These are phyloP conservation scores for Zaprionus obscuricornis DNA, from an alignment of 2,888 invertebrate species.

Conservation along the genomic window DNA sequence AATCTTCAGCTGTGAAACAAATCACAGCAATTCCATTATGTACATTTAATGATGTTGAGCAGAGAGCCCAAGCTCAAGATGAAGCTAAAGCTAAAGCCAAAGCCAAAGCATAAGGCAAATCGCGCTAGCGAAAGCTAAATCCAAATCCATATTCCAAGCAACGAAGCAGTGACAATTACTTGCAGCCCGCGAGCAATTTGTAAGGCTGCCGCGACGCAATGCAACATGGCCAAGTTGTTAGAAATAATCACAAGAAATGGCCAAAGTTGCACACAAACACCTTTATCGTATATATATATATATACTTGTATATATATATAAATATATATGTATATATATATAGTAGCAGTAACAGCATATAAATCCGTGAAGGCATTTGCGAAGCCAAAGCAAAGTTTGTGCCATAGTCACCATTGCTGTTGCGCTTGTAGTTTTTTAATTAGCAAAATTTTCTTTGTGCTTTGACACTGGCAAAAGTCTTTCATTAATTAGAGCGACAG, in stretches of 20 bases:
- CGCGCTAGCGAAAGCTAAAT: constrained; percentile 31
- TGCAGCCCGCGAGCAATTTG: constrained; percentile 76
- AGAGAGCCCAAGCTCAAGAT: no score
- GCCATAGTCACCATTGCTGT: constrained; percentile 14
- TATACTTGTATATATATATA: background rate
- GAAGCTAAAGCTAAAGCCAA: constrained; percentile 21
- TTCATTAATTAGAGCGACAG: constrained; percentile 68
- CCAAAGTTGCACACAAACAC: constrained; percentile 30
- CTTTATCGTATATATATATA: background rate
- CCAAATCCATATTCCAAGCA: constrained; percentile 56
- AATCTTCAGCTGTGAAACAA: constrained; percentile 69
- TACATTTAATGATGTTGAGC: constrained; percentile 77
- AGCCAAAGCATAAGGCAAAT: constrained; percentile 15
- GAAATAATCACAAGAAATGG: constrained; percentile 68
- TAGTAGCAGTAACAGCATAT: background rate
- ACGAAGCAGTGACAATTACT: constrained; percentile 73
- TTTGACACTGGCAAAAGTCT: constrained; percentile 58
- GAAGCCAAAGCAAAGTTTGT: constrained; percentile 34
- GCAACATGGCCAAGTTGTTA: constrained; percentile 63
- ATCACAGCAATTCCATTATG: constrained; percentile 76
- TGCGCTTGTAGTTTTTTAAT: constrained; percentile 60
- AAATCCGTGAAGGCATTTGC: constrained; percentile 19
- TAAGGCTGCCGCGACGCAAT: constrained; percentile 40
- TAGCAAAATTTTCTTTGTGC: constrained; percentile 69
- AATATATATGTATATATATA: background rate